phyloP scores from a whole-genome alignment of 1,140 invertebrate species.

The Dufourea novaeangliae region DNA sequence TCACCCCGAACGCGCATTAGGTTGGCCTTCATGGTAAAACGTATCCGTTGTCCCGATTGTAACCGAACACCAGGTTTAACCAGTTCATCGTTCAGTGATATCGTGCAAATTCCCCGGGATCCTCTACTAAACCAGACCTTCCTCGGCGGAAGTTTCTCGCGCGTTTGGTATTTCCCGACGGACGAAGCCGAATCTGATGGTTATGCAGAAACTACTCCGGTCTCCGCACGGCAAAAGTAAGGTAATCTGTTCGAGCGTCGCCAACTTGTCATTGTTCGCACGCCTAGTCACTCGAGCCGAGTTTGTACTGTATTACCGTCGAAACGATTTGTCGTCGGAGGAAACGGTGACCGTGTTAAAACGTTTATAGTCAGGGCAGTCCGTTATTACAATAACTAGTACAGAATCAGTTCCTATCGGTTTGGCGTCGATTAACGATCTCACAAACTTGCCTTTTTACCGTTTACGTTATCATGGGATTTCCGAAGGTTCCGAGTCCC shows the following conservation, averaged over 20 bases:
- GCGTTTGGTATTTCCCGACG: constrained; percentile 43
- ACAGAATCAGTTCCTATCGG: no score
- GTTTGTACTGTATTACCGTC: constrained; percentile 21
- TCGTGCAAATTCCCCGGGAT: not conserved
- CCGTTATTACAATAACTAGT: not conserved
- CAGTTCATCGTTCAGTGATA: not conserved
- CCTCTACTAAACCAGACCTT: not conserved
- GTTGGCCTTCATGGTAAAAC: no score
- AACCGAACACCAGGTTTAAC: not conserved
- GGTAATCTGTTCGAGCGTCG: constrained; percentile 35
- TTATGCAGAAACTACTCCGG: constrained; percentile 32
- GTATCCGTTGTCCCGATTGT: not conserved
- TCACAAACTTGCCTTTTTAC: not conserved
- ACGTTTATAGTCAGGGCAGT: not conserved
- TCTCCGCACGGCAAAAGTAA: constrained; percentile 14
- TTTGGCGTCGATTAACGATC: no score
- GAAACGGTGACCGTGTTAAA: not conserved
- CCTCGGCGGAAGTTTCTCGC: constrained; percentile 20
- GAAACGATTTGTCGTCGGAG: not conserved
- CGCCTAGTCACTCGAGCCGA: not conserved
- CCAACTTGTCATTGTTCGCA: not conserved
- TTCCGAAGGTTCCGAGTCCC: not conserved
- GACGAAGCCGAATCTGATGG: constrained; percentile 33
- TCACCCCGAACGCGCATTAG: not conserved
- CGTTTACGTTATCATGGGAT: not conserved